Conservation (phyloP, 1,140 invertebrate genomes). For the Macrobrachium rosenbergii region DNA sequence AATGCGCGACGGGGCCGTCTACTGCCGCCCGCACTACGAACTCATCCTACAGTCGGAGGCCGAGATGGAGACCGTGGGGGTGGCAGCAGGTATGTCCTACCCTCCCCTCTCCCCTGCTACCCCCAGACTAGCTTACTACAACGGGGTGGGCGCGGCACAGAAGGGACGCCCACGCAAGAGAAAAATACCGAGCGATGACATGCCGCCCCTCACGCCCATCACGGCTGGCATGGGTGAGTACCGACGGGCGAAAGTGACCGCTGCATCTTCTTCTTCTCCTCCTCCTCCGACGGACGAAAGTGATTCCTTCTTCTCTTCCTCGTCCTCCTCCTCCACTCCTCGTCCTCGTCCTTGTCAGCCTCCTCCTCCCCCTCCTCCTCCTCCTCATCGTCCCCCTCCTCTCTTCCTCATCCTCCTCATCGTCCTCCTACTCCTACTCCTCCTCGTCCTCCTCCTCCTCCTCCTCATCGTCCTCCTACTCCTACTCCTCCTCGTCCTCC, state of each 20-base stretch:
- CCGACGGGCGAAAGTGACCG: neutral
- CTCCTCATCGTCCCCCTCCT: neutral
- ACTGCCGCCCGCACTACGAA: constrained; percentile 87
- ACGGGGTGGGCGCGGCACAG: constrained; percentile 64
- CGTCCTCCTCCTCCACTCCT: neutral
- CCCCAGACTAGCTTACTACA: constrained; percentile 61
- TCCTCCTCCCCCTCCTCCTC: neutral
- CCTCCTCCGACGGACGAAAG: neutral
- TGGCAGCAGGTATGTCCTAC: constrained; percentile 52
- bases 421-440: neutral
- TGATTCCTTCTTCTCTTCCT: neutral
- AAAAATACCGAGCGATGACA: constrained; percentile 55
- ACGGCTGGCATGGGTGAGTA: constrained; percentile 59
- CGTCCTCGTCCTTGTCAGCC: neutral
- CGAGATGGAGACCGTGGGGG: constrained; percentile 58
- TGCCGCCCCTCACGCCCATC: constrained; percentile 59
- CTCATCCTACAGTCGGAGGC: constrained; percentile 73
- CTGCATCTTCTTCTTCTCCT: neutral
- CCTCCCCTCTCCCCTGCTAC: constrained; percentile 62
- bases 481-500: neutral
- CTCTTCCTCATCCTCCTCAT: neutral
- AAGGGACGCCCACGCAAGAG: constrained; percentile 63
- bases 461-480: neutral
- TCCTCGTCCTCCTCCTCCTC: neutral
- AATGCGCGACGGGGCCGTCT: constrained; percentile 81